Base-by-base conservation (phyloP, 2,113 vertebrate genomes). In the Plecotus auritus region DNA sequence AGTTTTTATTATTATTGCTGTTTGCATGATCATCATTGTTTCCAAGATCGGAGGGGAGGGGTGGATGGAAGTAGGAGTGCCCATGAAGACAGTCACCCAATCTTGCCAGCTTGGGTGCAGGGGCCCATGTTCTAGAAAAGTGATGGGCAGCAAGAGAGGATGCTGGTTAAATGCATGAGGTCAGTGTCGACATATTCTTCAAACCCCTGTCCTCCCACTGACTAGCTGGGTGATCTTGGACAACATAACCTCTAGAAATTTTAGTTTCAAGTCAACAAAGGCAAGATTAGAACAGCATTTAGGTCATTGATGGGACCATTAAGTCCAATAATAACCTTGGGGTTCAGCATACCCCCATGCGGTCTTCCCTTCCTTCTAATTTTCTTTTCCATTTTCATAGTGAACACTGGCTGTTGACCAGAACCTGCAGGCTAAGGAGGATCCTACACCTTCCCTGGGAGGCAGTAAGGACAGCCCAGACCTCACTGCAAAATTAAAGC, bases 101-200 rank as follows among this genome's bases (percentile, higher is more conserved):
- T 32, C 30, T 32, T 66, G 37, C 23, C 40, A 8, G 72, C 72
- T 17, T 13, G 13, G 22, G 20, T 8, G 1, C 1, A 26, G 40
- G 18, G 1, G 6, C 64, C 16, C 9, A 0, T 12, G 14, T 2
- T 9, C 18, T 30, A 3, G 67, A 45, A 85, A 6, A 3, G 0
- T 0, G 6, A 28, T 6, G 30, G 40, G 26, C 72, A 20, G 42
- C 42, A 1, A 7, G 7, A 35, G 49, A 18, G 12, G 61, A 9
- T 1, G 12, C 28, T 3, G 20, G 10, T 7, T 11, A 0, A 9
- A 26, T 0, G 2, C 0, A 0, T 1, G 30, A 0, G 0, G 2
- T 16, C 11, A 0, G 28, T 1, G 20, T 12, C 45, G 14, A 84
- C 26, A 14, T 0, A 7, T 40, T 11, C 1, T 1, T 37, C 26